These are phyloP conservation scores for Hippocampus abdominalis DNA, from an alignment of 2,113 vertebrate genomes.

Conservation along the genomic window DNA sequence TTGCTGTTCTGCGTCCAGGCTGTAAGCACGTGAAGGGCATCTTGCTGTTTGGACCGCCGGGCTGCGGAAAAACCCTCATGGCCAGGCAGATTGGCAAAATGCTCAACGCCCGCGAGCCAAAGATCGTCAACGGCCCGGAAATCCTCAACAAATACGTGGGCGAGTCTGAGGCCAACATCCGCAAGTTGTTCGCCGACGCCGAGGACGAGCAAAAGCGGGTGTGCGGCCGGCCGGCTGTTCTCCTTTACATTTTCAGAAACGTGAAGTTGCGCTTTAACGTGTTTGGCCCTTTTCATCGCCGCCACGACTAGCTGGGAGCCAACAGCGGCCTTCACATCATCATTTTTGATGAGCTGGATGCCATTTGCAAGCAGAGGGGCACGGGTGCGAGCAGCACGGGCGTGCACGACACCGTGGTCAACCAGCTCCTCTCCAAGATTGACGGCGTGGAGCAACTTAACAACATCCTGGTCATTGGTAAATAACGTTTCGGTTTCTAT, in stretches of 20 bases:
- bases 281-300: background rate
- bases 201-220: constrained; percentile 97
- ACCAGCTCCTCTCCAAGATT: constrained; percentile 97
- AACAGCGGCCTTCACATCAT: constrained; percentile 99
- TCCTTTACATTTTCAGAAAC: background rate
- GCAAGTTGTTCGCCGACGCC: constrained; percentile 95
- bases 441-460: constrained; percentile 97
- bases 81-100: constrained; percentile 97
- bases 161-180: constrained; percentile 95
- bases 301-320: constrained; percentile 80
- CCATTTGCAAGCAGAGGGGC: constrained; percentile 98
- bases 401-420: constrained; percentile 96
- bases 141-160: constrained; percentile 98
- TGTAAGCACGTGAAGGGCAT: constrained; percentile 99
- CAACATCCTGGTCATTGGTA: constrained; percentile 98
- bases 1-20: constrained; percentile 64
- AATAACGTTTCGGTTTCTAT: constrained; percentile 1
- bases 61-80: constrained; percentile 97
- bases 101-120: constrained; percentile 94
- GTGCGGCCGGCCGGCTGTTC: constrained; percentile 8
- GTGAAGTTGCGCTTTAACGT: background rate
- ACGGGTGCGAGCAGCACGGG: constrained; percentile 94
- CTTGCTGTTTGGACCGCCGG: constrained; percentile 89
- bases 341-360: constrained; percentile 97
- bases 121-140: constrained; percentile 94